phyloP scores from a whole-genome alignment of 2,113 vertebrate genomes.

The Bos indicus region DNA sequence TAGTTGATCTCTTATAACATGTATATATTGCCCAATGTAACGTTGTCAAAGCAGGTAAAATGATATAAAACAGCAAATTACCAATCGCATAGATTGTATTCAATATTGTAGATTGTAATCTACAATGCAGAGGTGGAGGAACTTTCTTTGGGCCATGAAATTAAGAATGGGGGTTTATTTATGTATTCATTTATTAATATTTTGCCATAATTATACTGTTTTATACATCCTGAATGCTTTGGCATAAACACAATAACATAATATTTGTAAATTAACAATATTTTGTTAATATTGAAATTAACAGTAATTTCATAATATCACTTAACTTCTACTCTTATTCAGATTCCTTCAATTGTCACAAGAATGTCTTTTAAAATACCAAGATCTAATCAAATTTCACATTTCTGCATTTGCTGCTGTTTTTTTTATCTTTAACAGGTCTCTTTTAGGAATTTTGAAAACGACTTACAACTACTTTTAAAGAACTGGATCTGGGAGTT shows the following conservation, averaged over 20 bases:
- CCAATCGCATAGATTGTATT: background rate
- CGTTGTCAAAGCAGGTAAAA: background rate
- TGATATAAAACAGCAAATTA: background rate
- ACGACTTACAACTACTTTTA: background rate
- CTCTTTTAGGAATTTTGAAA: background rate
- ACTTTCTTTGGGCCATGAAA: background rate
- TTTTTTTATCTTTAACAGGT: background rate
- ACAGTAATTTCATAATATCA: background rate
- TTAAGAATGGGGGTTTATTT: background rate
- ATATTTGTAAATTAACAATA: background rate
- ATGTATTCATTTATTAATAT: background rate
- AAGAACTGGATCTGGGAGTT: background rate
- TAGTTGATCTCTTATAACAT: background rate
- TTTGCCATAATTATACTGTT: background rate
- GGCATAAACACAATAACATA: background rate
- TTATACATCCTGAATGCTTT: background rate
- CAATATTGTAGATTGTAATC: background rate
- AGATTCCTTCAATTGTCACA: background rate
- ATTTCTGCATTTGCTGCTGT: background rate
- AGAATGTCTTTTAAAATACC: background rate
- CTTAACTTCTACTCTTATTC: background rate
- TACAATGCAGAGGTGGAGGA: background rate
- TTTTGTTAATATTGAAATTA: background rate
- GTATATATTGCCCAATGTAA: background rate
- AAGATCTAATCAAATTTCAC: background rate